phyloP scores from a whole-genome alignment of 2,888 invertebrate species.

The Holacanthella duospinosa region DNA sequence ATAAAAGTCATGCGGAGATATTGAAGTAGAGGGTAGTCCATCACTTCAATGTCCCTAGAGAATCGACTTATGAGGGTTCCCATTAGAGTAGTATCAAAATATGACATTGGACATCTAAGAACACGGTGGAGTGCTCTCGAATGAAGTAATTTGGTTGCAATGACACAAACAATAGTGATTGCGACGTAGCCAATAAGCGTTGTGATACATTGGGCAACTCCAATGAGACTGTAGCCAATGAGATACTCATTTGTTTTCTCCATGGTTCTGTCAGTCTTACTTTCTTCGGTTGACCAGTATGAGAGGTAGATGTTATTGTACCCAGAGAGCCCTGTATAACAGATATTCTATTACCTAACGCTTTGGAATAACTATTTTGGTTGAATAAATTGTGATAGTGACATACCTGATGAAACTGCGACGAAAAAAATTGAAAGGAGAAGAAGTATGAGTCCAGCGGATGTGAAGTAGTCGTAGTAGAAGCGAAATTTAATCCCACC shows the following conservation, averaged over 20 bases:
- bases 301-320: conserved; percentile 12
- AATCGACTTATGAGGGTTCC: conserved; percentile 64
- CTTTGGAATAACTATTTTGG: neutral
- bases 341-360: neutral
- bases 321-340: neutral
- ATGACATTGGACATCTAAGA: conserved; percentile 57
- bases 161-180: neutral
- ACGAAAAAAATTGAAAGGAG: too few species aligned
- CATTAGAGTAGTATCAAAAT: conserved; percentile 69
- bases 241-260: neutral
- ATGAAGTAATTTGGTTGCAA: neutral
- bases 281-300: conserved; percentile 3
- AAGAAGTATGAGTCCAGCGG: neutral
- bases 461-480: neutral
- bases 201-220: neutral
- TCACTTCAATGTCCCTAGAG: conserved; percentile 38
- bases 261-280: neutral
- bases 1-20: conserved; percentile 17
- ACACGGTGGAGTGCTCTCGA: neutral
- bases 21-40: conserved; percentile 29
- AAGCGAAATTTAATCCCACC: neutral
- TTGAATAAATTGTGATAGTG: too few species aligned
- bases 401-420: too few species aligned
- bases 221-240: neutral
- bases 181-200: neutral